These are phyloP conservation scores for Dinoponera quadriceps DNA, from an alignment of 1,140 invertebrate genomes.

Conservation along the genomic window DNA sequence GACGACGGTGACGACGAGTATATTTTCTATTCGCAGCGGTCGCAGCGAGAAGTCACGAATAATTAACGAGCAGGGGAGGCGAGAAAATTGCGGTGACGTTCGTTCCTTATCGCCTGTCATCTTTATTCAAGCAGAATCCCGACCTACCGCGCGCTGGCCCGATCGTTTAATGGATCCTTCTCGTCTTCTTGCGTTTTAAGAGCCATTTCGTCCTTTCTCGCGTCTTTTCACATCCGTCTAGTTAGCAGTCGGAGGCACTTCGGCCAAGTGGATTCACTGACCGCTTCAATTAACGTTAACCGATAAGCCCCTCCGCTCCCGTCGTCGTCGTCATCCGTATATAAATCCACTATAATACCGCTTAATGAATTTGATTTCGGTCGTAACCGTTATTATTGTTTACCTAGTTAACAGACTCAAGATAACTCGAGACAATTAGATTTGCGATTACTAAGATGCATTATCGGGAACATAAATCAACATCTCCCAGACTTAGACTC, in stretches of 20 bases:
- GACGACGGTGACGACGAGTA: no score
- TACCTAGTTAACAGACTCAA: background rate
- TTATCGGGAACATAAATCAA: no score
- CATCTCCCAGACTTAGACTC: no score
- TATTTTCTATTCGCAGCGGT: constrained; percentile 14
- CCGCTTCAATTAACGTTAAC: constrained; percentile 58
- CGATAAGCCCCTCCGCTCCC: constrained; percentile 3
- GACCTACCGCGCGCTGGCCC: constrained; percentile 1
- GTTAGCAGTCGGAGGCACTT: constrained; percentile 28
- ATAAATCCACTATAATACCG: constrained; percentile 29
- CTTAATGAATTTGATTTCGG: constrained; percentile 35
- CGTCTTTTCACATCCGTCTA: constrained; percentile 36
- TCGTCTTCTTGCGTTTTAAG: constrained; percentile 31
- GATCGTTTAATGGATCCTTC: constrained; percentile 57
- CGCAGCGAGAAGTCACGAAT: constrained; percentile 10
- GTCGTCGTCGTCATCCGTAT: constrained; percentile 3
- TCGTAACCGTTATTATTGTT: constrained; percentile 11
- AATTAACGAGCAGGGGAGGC: constrained; percentile 22
- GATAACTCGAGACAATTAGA: no score
- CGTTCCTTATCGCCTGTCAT: constrained; percentile 50
- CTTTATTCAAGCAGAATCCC: constrained; percentile 42
- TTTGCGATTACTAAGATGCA: no score
- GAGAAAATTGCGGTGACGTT: constrained; percentile 38
- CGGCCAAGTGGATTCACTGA: constrained; percentile 47
- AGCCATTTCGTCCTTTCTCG: constrained; percentile 25